Evolutionary conservation across 1,140 invertebrate genomes (phyloP), one percentile per base, ranked within the genome.

Genomic region (Drosophila punjabiensis): DNA sequence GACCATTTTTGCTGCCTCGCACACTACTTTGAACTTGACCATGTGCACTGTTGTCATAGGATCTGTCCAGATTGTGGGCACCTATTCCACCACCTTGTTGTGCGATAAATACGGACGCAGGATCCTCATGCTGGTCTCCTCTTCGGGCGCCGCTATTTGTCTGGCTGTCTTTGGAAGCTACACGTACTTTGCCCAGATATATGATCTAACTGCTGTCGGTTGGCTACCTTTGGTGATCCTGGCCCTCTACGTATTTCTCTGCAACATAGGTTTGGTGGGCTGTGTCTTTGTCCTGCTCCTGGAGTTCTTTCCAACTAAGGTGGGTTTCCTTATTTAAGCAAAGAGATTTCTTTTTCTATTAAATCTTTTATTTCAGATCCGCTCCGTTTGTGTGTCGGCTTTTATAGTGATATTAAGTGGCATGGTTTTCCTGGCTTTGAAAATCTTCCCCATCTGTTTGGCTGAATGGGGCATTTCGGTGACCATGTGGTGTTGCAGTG

Each of bases 1-100:
- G 28, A 94, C 93, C 1, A 97, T 96, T 76, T 97, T 96, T 81
- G 78, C 92, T 0, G 93, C 94, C 6, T 95, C 96, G 0, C 95
- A 95, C 2, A 95, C 94, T 2, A 90, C 82, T 2, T 73, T 94
- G 16, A 93, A 94, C 67, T 92, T 94, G 2, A 94, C 94, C 76
- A 94, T 94, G 76, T 93, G 94, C 82, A 94, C 94, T 0, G 94
- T 94, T 11, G 90, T 94, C 4, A 93, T 94, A 3, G 94, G 94
- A 0, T 90, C 65, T 1, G 92, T 94, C 24, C 94, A 94, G 53
- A 82, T 94, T 7, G 66, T 94, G 10, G 85, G 87, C 37, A 80
- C 78, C 33, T 69, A 80, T 47, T 55, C 68, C 9, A 71, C 90
- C 6, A 84, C 83, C 1, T 35, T 92, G 39, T 18, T 87, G 4